Evolutionary conservation across 2,888 invertebrate genomes (phyloP), one percentile per base, ranked within the genome.

Genomic region (Macaria notata): DNA sequence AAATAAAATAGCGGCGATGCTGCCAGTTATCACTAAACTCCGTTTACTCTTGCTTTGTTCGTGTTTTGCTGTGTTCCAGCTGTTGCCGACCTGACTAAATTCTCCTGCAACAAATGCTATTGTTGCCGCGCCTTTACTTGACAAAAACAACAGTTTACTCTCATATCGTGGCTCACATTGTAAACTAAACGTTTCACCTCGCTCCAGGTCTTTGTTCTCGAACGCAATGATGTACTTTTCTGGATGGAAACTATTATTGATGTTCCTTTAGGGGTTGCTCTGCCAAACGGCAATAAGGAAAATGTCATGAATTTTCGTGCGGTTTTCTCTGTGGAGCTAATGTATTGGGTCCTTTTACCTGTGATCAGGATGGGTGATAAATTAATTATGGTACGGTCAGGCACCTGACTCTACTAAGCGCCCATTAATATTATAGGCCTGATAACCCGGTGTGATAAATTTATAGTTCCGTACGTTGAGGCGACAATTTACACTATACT

Each of bases 111-210:
- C 69, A 69, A 72, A 68, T 66, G 59, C 71, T 66, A 69, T 74
- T 74, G 69, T 73, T 70, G 63, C 64, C 59, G 46, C 63, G 55
- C 68, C 65, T 56, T 61, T 69, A 63, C 65, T 69, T 70, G 71
- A 72, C 75, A 76, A 74, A 73, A 76, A 75, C 73, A 77, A 76
- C 74, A 70, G 69, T 67, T 74, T 63, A 65, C 51, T 62, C 51
- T 69, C 68, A 71, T 74, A 75, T 71, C 68, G 71, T 62, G 65
- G 67, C 60, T 62, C 70, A 69, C 70, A 73, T 71, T 72, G 73
- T 69, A 66, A 72, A 69, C 69, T 70, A 63, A 74, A 65, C 69
- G 68, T 66, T 75, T 73, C 70, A 72, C 70, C 69, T 62, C 63
- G 63, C 62, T 61, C 54, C 64, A 62, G 53, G 56, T 66, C 69